phyloP scores from a whole-genome alignment of 1,140 invertebrate species.

The Leptinotarsa texana region DNA sequence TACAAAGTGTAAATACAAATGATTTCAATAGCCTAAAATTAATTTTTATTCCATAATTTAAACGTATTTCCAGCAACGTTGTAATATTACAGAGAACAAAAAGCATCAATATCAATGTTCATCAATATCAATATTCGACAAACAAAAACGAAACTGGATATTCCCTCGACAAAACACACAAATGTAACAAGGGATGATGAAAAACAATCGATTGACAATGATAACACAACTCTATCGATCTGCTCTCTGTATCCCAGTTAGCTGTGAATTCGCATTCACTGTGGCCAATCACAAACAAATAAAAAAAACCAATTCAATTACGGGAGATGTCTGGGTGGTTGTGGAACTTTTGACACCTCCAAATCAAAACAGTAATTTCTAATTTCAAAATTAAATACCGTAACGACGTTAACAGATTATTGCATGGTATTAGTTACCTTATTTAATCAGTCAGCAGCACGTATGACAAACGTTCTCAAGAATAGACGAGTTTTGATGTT shows the following conservation, averaged over 20 bases:
- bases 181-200: constrained; percentile 9
- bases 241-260: constrained; percentile 44
- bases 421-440: background rate
- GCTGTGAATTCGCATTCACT: constrained; percentile 19
- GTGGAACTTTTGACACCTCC: constrained; percentile 27
- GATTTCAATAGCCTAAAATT: too few relatives aligned
- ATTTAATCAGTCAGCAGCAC: too few relatives aligned
- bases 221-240: constrained; percentile 30
- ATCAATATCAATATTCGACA: constrained; percentile 1
- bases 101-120: constrained; percentile 1
- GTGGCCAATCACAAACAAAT: constrained; percentile 42
- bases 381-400: constrained; percentile 17
- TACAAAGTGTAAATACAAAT: too few relatives aligned
- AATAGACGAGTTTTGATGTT: too few relatives aligned
- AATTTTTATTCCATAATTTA: too few relatives aligned
- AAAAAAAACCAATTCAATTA: constrained; percentile 26
- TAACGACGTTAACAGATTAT: background rate
- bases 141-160: background rate
- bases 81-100: background rate
- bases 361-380: constrained; percentile 33
- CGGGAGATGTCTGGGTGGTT: constrained; percentile 33
- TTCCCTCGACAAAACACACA: constrained; percentile 10
- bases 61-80: too few relatives aligned
- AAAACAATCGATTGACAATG: constrained; percentile 25
- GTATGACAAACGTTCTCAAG: too few relatives aligned